Evolutionary conservation across 2,797 vertebrate species (phyloP).

Genomic region (Remorina albescens): DNA sequence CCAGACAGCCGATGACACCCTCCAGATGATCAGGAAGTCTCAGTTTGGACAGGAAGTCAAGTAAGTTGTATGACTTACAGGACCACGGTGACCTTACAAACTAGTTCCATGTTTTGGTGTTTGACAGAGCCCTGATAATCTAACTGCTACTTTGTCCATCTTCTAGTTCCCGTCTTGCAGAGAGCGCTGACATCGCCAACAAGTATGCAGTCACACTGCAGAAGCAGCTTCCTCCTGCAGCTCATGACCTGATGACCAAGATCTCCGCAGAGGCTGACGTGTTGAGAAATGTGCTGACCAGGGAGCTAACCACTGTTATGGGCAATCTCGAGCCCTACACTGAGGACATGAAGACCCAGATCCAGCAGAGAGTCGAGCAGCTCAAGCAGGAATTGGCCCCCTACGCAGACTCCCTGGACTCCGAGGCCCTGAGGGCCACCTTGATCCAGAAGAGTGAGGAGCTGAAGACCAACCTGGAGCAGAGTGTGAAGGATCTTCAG

Average conservation of each 20-base stretch:
- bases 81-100: not conserved
- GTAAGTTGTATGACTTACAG: conserved; percentile 72
- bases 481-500: conserved; percentile 82
- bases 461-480: conserved; percentile 78
- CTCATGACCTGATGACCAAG: conserved; percentile 79
- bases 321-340: conserved; percentile 79
- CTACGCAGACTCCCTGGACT: conserved; percentile 80
- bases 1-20: conserved; percentile 82
- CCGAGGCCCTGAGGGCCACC: conserved; percentile 76
- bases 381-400: conserved; percentile 78
- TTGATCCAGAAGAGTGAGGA: conserved; percentile 83
- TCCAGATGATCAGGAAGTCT: conserved; percentile 83
- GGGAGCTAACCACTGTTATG: conserved; percentile 73
- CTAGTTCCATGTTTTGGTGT: not conserved
- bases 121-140: not conserved
- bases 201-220: conserved; percentile 77
- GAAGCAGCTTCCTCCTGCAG: conserved; percentile 74
- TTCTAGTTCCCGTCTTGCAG: conserved; percentile 73
- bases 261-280: conserved; percentile 78
- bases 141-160: conserved; percentile 3
- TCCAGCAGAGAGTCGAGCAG: conserved; percentile 81
- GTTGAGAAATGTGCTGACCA: conserved; percentile 71
- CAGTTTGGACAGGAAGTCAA: conserved; percentile 85
- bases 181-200: conserved; percentile 79
- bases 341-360: conserved; percentile 78